Evolutionary conservation across 2,113 vertebrate species (phyloP), one percentile per base, ranked within the genome.

Genomic region (Tautogolabrus adspersus): DNA sequence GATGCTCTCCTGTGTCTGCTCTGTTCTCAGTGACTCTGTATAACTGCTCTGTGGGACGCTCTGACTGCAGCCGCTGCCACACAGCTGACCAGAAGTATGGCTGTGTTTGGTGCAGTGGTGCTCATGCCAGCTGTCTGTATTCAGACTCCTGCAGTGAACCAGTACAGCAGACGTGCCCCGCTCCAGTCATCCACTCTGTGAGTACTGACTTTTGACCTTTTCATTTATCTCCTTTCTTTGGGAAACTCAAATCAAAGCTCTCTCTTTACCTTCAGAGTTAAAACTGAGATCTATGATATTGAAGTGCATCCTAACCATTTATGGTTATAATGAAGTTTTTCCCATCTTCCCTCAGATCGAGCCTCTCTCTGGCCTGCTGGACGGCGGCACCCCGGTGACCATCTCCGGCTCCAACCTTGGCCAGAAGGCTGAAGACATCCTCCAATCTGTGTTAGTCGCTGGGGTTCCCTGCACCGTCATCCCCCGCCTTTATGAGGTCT

Each of bases 341-440:
- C n/a, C 15, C 40, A 7, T 1, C 42, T 21, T 44, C 23, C 30
- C 58, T 55, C 75, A 99, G 98, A 96, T 99, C 34, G 96, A 98
- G 77, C 98, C 98, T 0, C 93, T 97, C 68, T 97, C 97, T 8
- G 97, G 98, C 26, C 93, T 97, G 74, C 71, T 96, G 69, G 98
- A 98, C 23, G 98, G 98, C 55, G 96, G 96, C 34, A 98, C 97
- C 56, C 84, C 90, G 66, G 92, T 99, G 72, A 99, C 97, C 86
- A 96, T 99, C 87, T 95, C 94, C 42, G 98, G 98, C 79, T 99
- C 97, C 79, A 99, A 99, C 93, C 94, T 99, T 85, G 98, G 98
- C 46, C 97, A 98, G 88, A 97, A 96, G 66, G 94, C 96, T 13
- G 94, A 96, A 77, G 97, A 99, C 65, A 96, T 99, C 89, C 91